Base-by-base conservation (phyloP, 1,140 invertebrate genomes). In the Aphelenchoides fujianensis region DNA sequence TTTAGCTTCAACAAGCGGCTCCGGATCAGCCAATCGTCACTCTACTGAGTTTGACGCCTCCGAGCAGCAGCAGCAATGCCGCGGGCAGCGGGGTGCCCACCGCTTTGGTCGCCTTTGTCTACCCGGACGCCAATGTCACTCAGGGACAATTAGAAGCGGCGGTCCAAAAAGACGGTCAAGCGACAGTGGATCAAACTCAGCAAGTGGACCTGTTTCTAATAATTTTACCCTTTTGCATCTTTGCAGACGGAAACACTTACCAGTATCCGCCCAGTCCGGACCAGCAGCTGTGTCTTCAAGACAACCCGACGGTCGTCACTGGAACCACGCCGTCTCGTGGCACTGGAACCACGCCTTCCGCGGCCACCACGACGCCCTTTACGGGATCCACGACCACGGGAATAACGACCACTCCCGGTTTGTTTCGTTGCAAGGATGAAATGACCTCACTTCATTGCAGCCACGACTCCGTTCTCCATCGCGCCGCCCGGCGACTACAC, bases 71-170 rank as follows among this genome's bases (percentile, higher is more conserved):
- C 28, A 19, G 55, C 5, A 59, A 59, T 59, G 55, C 5, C 34
- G 55, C 55, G 7, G 5, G 5, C 28, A 23, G 23, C 23, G 23
- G 23, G 23, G 41, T 48, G 41, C 12, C 55, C 34, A 59, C 19
- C 34, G 55, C 27, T 19, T 59, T 59, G 55, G 55, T 59, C 34
- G 55, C 55, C 28, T 16, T 59, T 23, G 19, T 59, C 34, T 59
- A 59, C 34, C 5, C 55, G 5, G 55, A 59, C 23, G 19, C 5
- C 7, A 59, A 5, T 30, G 5, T 59, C 12, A 19, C 5, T 5
- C 23, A 12, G 12, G 41, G 23, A 16, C 41, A 48, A 48, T 12
- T 48, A 16, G 12, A 48, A 48, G 41, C 41, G 12, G 41, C 41
- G 12, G 41, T 48, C 12, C 12, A 48, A 48, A 48, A 48, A 12